phyloP scores from a whole-genome alignment of 2,797 vertebrate species.

The Presbytis comata region DNA sequence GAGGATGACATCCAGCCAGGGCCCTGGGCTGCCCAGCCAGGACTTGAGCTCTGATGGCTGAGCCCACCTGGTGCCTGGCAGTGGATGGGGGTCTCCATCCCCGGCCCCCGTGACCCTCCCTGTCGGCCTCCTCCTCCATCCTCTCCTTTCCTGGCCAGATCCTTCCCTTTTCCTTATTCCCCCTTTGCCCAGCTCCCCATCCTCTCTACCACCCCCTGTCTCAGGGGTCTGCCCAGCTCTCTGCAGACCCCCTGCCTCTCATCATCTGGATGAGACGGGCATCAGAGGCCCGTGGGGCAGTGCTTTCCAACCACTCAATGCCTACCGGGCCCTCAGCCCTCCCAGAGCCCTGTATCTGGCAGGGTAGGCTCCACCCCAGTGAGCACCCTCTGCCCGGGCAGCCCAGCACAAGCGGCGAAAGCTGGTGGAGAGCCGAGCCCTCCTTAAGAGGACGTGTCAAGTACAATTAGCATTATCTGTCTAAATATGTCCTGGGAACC shows the following conservation, averaged over 20 bases:
- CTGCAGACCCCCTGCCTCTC: background rate
- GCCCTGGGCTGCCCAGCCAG: background rate
- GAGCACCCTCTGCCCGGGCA: background rate
- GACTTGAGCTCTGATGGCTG: background rate
- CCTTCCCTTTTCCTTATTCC: background rate
- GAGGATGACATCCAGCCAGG: background rate
- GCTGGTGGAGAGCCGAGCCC: conserved; percentile 82
- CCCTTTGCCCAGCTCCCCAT: background rate
- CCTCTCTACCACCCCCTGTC: background rate
- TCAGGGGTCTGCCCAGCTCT: background rate
- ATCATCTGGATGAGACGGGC: background rate
- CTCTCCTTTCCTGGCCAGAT: background rate
- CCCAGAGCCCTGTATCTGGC: background rate
- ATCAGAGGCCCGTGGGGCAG: background rate
- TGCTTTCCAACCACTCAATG: background rate
- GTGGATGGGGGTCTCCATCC: background rate
- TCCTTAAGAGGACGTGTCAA: conserved; percentile 88
- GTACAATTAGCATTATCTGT: conserved; percentile 88
- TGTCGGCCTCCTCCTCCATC: background rate
- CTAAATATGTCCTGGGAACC: conserved; percentile 88
- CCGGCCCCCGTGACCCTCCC: background rate
- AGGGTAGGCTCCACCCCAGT: background rate
- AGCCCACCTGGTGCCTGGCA: background rate
- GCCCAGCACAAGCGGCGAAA: conserved; percentile 66
- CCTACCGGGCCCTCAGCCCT: background rate